Evolutionary conservation across 2,888 invertebrate species (phyloP).

Genomic region (Tethea ocularis): DNA sequence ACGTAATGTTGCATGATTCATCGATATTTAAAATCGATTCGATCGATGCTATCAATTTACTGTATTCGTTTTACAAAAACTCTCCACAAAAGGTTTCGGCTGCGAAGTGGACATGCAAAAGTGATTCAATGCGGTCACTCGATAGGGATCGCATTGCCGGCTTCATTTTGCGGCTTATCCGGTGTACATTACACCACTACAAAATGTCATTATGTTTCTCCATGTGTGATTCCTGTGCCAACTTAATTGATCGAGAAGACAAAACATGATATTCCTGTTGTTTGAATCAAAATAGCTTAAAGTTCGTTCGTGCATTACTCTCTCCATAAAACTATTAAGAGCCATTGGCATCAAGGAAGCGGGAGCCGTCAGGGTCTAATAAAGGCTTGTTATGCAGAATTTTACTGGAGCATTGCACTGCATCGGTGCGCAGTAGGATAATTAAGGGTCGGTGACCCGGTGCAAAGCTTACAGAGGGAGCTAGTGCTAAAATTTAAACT

Average conservation of each 20-base stretch:
- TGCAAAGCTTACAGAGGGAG: slow-evolving; percentile 62
- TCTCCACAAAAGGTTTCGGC: slow-evolving; percentile 61
- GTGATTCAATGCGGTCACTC: slow-evolving; percentile 59
- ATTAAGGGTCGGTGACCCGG: slow-evolving; percentile 76
- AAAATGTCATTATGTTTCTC: slow-evolving; percentile 31
- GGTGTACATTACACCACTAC: slow-evolving; percentile 54
- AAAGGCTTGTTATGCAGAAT: slow-evolving; percentile 79
- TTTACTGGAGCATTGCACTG: slow-evolving; percentile 81
- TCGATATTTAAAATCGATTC: slow-evolving; percentile 54
- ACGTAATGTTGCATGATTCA: slow-evolving; percentile 64
- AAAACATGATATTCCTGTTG: not conserved
- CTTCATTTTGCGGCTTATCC: slow-evolving; percentile 62
- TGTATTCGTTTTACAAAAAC: slow-evolving; percentile 53
- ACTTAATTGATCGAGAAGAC: not conserved
- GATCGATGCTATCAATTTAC: slow-evolving; percentile 58
- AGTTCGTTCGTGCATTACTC: slow-evolving; percentile 22
- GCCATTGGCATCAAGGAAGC: slow-evolving; percentile 50
- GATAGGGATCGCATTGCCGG: slow-evolving; percentile 53
- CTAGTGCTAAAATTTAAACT: slow-evolving; percentile 65
- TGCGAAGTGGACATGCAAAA: slow-evolving; percentile 47
- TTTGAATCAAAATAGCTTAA: not conserved
- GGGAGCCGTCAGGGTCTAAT: slow-evolving; percentile 64
- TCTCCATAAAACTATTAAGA: slow-evolving; percentile 48
- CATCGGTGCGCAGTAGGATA: slow-evolving; percentile 69
- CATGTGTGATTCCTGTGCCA: not conserved